Evolutionary conservation across 2,113 vertebrate genomes (phyloP), one percentile per base, ranked within the genome.

Genomic region (Aspidoscelis tigris): DNA sequence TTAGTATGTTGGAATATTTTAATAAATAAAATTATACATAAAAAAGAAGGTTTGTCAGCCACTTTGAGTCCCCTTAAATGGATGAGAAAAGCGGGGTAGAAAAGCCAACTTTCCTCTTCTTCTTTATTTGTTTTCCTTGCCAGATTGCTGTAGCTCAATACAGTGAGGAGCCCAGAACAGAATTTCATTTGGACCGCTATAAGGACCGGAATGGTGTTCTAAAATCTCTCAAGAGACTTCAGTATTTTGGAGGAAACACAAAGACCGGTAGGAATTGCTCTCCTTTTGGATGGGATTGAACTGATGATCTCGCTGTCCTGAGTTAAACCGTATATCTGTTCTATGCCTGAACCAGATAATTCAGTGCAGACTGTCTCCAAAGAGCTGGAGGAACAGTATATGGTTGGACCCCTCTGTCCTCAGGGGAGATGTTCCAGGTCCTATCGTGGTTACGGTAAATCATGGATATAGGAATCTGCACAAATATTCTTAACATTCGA

Each of bases 141-240:
- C 95, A 98, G 98, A 92, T 98, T 53, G 97, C 98, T 3, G 94
- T 98, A n/a, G 97, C 96, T 76, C 97, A 97, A 79, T 98, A 97
- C 94, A 97, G 94, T 1, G 96, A 98, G 76, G 96, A 98, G 78
- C 96, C 98, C 86, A 94, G 97, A 71, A 92, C 97, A 50, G 97
- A 96, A 80, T 97, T 98, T 90, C 90, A 89, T 75, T 95, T 98
- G 73, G 93, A 84, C 81, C 95, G 94, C 84, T 93, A 96, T 90
- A 96, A 93, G 39, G 96, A 98, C 87, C 96, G 97, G 76, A 98
- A 95, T 90, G 92, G 97, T 0, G 88, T 96, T 72, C 95, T 98
- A 8, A 92, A 93, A 87, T 96, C 97, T 1, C 43, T 98, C 84
- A 85, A 90, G 73, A 95, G 78, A 0, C 93, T 98, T 11, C 91